A percentile compares a stretch with the other conserved stretches of the same genome.
Conservation (phyloP, 2,888 invertebrate genomes). For the Pristionchus mayeri region DNA sequence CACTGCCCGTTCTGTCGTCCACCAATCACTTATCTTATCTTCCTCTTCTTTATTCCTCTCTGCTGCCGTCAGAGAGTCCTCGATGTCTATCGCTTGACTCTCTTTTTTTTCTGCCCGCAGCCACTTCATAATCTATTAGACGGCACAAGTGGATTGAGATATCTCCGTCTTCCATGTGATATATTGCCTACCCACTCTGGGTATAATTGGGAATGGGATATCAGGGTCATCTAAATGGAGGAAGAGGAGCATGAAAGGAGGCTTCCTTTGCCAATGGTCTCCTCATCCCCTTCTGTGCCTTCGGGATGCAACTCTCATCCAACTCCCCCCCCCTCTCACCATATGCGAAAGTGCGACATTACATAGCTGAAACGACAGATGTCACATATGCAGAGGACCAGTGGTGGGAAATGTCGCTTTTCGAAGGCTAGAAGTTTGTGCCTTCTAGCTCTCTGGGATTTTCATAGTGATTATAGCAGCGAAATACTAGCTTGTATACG, state of each 20-base stretch:
- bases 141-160: background rate
- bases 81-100: background rate
- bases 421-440: background rate
- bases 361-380: constrained; percentile 26
- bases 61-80: background rate
- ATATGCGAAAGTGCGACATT: constrained; percentile 42
- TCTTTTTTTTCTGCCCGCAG: background rate
- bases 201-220: constrained; percentile 33
- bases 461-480: background rate
- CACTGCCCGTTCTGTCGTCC: constrained; percentile 8
- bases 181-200: constrained; percentile 17
- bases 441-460: background rate
- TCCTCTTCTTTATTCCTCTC: background rate
- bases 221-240: background rate
- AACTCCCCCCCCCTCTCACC: constrained; percentile 12
- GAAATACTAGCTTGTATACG: background rate
- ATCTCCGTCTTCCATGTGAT: background rate
- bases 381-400: constrained; percentile 17
- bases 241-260: background rate
- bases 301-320: background rate
- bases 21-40: constrained; percentile 43
- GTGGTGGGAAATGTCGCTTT: constrained; percentile 36
- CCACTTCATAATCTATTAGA: constrained; percentile 21
- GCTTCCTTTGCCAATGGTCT: background rate
- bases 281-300: background rate